Conservation (phyloP, 2,888 invertebrate genomes). For the Aphodius granarius region DNA sequence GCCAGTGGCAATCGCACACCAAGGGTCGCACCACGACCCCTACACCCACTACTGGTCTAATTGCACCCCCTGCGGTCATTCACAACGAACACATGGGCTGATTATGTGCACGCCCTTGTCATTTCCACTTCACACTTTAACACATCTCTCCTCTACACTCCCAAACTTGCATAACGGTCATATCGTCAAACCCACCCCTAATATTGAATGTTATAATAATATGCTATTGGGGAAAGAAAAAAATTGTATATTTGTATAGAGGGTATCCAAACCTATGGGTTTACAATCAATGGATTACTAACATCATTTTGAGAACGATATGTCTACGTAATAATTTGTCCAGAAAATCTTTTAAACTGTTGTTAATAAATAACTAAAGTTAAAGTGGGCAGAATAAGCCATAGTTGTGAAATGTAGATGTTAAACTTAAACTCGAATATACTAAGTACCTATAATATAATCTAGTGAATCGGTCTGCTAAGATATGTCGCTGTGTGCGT, state of each 20-base stretch:
- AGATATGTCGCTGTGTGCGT: slow-evolving; percentile 6
- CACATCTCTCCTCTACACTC: slow-evolving; percentile 31
- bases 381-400: too few relatives aligned
- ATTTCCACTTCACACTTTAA: slow-evolving; percentile 30
- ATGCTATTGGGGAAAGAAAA: background rate
- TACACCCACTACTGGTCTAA: slow-evolving; percentile 36
- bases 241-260: too few relatives aligned
- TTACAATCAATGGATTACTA: too few relatives aligned
- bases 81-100: slow-evolving; percentile 22
- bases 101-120: slow-evolving; percentile 26
- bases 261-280: too few relatives aligned
- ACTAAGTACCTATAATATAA: slow-evolving; percentile 30
- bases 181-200: background rate
- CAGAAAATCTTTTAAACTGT: too few relatives aligned
- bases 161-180: slow-evolving; percentile 36
- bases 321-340: too few relatives aligned
- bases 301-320: too few relatives aligned
- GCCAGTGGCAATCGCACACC: slow-evolving; percentile 20
- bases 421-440: too few relatives aligned
- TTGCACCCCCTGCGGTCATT: slow-evolving; percentile 35
- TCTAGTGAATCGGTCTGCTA: background rate
- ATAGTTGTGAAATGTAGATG: too few relatives aligned
- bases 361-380: too few relatives aligned
- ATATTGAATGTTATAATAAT: background rate
- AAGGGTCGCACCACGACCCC: slow-evolving; percentile 29